These are phyloP conservation scores for Melanostoma mellinum DNA, from an alignment of 2,888 invertebrate genomes.

Conservation along the genomic window DNA sequence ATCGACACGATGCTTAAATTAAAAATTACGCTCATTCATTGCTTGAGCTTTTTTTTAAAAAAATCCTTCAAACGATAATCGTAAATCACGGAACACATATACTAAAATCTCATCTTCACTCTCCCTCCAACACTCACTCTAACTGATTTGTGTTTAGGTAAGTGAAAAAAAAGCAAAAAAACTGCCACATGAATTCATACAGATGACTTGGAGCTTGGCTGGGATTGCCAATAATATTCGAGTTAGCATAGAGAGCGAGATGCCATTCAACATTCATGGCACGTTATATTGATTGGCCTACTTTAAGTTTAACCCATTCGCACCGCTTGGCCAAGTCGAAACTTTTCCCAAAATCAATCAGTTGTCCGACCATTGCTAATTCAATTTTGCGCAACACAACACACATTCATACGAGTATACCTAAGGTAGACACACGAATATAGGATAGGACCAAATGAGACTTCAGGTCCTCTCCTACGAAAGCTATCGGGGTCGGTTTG, in stretches of 20 bases:
- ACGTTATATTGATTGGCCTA: slow-evolving; percentile 73
- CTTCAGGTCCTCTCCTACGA: too few relatives aligned
- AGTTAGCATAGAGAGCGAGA: slow-evolving; percentile 33
- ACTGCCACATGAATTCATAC: too few relatives aligned
- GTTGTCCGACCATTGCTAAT: slow-evolving; percentile 70
- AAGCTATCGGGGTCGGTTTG: neutral
- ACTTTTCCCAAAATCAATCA: slow-evolving; percentile 71
- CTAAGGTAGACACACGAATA: neutral
- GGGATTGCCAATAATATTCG: slow-evolving; percentile 60
- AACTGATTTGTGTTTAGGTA: too few relatives aligned
- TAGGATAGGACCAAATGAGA: neutral
- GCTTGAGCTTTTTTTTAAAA: too few relatives aligned
- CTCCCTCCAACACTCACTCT: too few relatives aligned
- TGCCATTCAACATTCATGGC: slow-evolving; percentile 65
- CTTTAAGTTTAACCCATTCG: slow-evolving; percentile 71
- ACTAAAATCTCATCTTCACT: too few relatives aligned
- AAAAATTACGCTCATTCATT: too few relatives aligned
- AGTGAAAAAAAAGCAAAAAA: too few relatives aligned
- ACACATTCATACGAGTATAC: slow-evolving; percentile 41
- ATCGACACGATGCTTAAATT: too few relatives aligned
- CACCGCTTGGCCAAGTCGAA: slow-evolving; percentile 68
- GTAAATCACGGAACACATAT: too few relatives aligned
- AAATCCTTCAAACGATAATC: too few relatives aligned
- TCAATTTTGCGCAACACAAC: slow-evolving; percentile 66
- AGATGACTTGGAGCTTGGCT: neutral